Conservation (phyloP, 2,113 vertebrate species). For the Elaphurus davidianus region DNA sequence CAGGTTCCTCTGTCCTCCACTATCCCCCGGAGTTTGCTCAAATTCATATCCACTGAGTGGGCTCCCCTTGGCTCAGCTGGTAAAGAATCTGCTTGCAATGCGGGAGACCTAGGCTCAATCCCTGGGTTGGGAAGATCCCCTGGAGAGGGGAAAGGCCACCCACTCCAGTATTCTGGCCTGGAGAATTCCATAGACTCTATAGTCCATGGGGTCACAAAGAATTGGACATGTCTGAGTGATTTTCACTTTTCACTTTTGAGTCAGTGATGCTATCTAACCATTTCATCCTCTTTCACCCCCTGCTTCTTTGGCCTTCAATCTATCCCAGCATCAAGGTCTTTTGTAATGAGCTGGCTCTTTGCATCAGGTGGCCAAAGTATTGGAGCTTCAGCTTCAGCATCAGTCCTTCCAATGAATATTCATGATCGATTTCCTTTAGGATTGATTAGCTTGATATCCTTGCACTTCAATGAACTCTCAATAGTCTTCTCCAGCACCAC, state of each 20-base stretch:
- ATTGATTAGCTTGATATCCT: not conserved
- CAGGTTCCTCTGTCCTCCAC: not conserved
- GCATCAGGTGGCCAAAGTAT: not conserved
- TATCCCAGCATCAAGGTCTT: not conserved
- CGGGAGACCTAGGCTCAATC: not conserved
- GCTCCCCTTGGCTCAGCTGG: not conserved
- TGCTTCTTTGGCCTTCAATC: not conserved
- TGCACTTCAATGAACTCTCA: not conserved
- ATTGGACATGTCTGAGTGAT: fast-evolving
- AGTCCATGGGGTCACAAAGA: not conserved
- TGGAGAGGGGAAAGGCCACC: not conserved
- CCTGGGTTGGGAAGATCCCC: not conserved
- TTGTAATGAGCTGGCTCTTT: not conserved
- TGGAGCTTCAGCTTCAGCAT: not conserved
- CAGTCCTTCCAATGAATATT: not conserved
- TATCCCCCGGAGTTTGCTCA: not conserved
- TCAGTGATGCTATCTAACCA: not conserved
- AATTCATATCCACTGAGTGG: not conserved
- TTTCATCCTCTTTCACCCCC: not conserved
- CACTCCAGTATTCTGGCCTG: not conserved
- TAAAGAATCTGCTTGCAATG: not conserved
- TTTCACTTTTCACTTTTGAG: not conserved
- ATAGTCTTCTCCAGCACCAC: not conserved
- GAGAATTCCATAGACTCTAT: not conserved
- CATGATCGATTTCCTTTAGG: not conserved